Conservation (phyloP, 2,113 vertebrate species). For the Chlamydotis undulata region DNA sequence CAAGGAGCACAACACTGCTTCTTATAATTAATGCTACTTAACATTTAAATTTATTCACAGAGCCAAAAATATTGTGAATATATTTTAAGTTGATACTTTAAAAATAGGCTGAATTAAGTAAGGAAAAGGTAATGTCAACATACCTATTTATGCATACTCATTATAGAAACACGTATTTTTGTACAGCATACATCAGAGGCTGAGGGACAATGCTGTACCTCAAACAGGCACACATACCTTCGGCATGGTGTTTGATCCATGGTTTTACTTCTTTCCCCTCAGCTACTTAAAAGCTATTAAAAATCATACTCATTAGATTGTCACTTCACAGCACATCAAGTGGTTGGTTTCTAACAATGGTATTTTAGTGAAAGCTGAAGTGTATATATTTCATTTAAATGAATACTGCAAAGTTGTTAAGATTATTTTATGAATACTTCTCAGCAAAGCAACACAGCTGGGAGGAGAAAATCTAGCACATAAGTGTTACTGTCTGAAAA, state of each 20-base stretch:
- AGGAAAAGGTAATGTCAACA: neutral
- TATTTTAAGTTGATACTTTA: neutral
- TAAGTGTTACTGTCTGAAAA: slow-evolving; percentile 20
- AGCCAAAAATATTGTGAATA: neutral
- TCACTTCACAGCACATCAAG: slow-evolving; percentile 2
- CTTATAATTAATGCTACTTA: neutral
- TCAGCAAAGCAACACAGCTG: neutral
- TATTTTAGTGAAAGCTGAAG: slow-evolving; percentile 5
- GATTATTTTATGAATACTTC: slow-evolving; percentile 8
- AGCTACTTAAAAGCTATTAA: neutral
- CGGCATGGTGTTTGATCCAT: neutral
- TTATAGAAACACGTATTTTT: neutral
- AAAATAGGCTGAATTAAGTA: neutral
- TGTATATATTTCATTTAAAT: slow-evolving; percentile 35
- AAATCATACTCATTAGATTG: neutral
- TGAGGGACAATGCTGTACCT: neutral
- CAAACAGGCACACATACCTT: neutral
- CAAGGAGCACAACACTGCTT: neutral
- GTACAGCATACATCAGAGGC: neutral
- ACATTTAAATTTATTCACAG: neutral
- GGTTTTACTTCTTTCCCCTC: neutral
- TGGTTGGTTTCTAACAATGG: neutral
- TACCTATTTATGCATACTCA: neutral
- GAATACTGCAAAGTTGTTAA: neutral
- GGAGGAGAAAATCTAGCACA: neutral